Conservation (phyloP, 2,888 invertebrate genomes). For the Parascotia fuliginaria region DNA sequence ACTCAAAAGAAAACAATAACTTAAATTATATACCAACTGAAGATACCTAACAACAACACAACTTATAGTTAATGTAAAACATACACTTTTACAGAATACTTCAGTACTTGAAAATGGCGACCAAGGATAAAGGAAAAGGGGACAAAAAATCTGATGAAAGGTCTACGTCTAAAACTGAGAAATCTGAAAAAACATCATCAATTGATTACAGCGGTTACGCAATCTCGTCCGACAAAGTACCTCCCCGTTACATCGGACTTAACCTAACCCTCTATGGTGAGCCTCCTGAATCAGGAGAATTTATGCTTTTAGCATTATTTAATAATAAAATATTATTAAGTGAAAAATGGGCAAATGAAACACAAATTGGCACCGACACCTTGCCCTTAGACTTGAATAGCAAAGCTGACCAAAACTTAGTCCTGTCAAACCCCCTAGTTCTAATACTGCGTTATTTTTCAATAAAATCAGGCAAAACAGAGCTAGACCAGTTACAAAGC, state of each 20-base stretch:
- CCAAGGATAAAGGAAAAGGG: no score
- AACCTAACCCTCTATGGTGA: slow-evolving; percentile 54
- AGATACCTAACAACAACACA: no score
- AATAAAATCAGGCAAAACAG: slow-evolving; percentile 59
- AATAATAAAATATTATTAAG: slow-evolving; percentile 59
- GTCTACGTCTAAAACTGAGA: no score
- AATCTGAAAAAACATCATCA: no score
- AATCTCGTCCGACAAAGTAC: not conserved
- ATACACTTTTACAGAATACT: no score
- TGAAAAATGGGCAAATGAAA: slow-evolving; percentile 57
- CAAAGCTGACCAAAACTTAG: slow-evolving; percentile 40
- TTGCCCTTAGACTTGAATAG: slow-evolving; percentile 63
- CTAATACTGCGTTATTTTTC: slow-evolving; percentile 59
- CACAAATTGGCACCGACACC: slow-evolving; percentile 36
- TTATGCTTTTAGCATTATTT: slow-evolving; percentile 55
- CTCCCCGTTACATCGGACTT: slow-evolving; percentile 20
- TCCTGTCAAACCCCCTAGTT: slow-evolving; percentile 66
- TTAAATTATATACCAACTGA: no score
- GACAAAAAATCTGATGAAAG: no score
- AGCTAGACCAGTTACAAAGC: slow-evolving; percentile 64
- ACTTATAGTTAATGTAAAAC: no score
- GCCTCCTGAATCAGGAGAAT: slow-evolving; percentile 54
- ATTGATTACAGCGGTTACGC: not conserved
- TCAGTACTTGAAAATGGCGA: no score
- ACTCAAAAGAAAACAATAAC: no score